Evolutionary conservation across 2,113 vertebrate species (phyloP).

Genomic region (Mesitornis unicolor): DNA sequence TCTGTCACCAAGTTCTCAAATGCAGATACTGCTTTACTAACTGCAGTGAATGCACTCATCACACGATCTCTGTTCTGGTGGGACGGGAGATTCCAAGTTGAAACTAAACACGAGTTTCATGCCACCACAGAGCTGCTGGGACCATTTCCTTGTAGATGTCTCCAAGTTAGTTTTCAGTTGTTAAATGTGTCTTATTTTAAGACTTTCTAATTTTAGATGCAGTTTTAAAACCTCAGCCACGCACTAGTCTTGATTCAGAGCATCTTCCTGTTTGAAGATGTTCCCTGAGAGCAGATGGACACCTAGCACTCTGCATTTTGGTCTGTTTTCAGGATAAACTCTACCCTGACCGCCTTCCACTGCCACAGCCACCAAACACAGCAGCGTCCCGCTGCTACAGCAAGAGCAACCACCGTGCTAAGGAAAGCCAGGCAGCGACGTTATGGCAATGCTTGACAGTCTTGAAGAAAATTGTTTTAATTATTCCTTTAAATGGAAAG

Average conservation of each 20-base stretch:
- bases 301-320: background rate
- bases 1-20: background rate
- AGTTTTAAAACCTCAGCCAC: background rate
- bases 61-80: background rate
- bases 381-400: background rate
- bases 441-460: background rate
- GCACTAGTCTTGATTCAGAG: background rate
- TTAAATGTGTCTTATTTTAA: background rate
- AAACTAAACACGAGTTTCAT: background rate
- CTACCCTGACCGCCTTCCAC: background rate
- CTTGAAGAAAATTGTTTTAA: background rate
- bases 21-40: background rate
- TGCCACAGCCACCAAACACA: background rate
- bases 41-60: background rate
- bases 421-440: background rate
- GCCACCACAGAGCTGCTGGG: background rate
- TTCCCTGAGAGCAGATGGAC: background rate
- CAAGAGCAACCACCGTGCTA: background rate
- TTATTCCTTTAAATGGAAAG: background rate
- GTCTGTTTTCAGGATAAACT: background rate
- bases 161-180: background rate
- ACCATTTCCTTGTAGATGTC: background rate
- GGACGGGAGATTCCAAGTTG: background rate
- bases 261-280: background rate
- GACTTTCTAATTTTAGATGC: background rate